A percentile compares a stretch with the other conserved stretches of the same genome.
Conservation (phyloP, 2,888 invertebrate genomes). For the Ichneumon xanthorius region DNA sequence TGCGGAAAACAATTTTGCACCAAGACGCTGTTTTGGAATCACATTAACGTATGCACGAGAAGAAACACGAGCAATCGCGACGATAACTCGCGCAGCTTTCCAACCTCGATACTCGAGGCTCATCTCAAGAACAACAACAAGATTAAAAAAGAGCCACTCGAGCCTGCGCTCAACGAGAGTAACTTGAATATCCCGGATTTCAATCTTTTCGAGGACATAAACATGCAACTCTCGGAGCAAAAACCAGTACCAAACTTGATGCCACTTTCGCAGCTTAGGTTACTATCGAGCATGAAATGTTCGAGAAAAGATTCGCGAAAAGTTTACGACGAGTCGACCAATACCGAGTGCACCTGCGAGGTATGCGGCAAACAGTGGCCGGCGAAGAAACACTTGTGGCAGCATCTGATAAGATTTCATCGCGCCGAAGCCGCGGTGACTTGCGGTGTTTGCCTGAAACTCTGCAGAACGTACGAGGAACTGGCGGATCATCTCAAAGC, state of each 20-base stretch:
- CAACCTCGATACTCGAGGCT: conserved; percentile 80
- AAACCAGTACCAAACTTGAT: conserved; percentile 82
- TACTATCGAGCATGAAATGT: conserved; percentile 76
- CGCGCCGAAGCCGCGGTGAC: conserved; percentile 87
- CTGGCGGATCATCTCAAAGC: conserved; percentile 85
- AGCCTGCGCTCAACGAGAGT: conserved; percentile 73
- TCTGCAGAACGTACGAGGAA: conserved; percentile 85
- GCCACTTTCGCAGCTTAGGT: conserved; percentile 78
- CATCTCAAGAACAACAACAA: conserved; percentile 82
- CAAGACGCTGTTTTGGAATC: conserved; percentile 81
- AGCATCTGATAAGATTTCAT: conserved; percentile 87
- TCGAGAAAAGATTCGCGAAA: conserved; percentile 85
- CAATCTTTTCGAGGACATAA: conserved; percentile 83
- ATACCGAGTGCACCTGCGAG: conserved; percentile 85
- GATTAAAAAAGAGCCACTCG: conserved; percentile 76
- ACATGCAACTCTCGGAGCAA: conserved; percentile 82
- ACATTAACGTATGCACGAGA: conserved; percentile 79
- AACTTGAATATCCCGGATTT: conserved; percentile 83
- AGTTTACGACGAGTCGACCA: conserved; percentile 86
- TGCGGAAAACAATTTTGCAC: conserved; percentile 82
- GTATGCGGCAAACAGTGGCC: conserved; percentile 88
- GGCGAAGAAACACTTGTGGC: conserved; percentile 88
- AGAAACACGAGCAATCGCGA: conserved; percentile 53
- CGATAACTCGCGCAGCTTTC: conserved; percentile 60
- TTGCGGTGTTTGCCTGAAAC: conserved; percentile 87